Conservation (phyloP, 2,888 invertebrate species). For the Pocota personata region DNA sequence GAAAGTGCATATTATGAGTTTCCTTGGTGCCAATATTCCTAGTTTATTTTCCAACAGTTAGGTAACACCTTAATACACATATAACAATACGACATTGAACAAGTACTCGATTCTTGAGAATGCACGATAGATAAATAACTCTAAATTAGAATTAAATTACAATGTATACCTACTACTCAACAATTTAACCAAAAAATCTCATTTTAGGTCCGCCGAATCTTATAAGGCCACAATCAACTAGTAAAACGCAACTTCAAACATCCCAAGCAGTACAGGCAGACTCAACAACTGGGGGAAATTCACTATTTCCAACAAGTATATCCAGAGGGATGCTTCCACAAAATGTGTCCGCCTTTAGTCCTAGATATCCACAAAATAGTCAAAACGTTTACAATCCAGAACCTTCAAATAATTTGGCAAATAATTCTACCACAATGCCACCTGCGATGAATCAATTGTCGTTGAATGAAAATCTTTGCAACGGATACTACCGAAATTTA, state of each 20-base stretch:
- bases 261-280: neutral
- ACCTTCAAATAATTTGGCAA: neutral
- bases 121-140: too few species aligned
- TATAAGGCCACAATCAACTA: neutral
- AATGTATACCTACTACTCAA: neutral
- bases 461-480: neutral
- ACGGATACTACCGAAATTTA: neutral
- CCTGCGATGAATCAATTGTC: neutral
- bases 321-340: neutral
- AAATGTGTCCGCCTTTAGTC: neutral
- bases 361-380: neutral
- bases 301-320: neutral
- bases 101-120: too few species aligned
- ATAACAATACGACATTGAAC: too few species aligned
- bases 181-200: too few species aligned
- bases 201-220: neutral
- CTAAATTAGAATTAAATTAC: too few species aligned
- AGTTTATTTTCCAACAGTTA: too few species aligned
- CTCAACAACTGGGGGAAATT: slow-evolving; percentile 24
- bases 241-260: neutral
- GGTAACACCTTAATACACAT: too few species aligned
- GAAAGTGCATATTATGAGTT: too few species aligned
- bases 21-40: too few species aligned
- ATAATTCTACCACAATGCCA: neutral
- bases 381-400: neutral